Base-by-base conservation (phyloP, 2,888 invertebrate genomes). In the Thalpophila matura region DNA sequence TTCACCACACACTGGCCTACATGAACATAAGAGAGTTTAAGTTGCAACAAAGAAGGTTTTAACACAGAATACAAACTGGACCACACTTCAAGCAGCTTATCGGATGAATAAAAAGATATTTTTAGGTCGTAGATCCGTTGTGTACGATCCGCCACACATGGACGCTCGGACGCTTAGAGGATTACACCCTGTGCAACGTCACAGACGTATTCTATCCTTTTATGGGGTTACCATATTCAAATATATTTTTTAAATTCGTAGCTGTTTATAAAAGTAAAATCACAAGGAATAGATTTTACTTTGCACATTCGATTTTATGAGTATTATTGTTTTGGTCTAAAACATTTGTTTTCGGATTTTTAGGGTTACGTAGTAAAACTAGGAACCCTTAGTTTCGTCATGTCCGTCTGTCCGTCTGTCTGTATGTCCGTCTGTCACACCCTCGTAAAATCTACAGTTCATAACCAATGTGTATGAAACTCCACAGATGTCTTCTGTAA, bases 71-170 rank as follows among this genome's bases (percentile, higher is more conserved):
- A 59, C 56, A 64, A 51, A 69, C 66, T 64, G 57, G 45, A 42
- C 58, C 56, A 74, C 35, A 31, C 43, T 51, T 66, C 62, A 79
- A 79, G 63, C 64, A 56, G 80, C 80, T 79, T 80, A 77, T 77
- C 45, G 78, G 45, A 56, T 64, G 75, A 72, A 78, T 77, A 65
- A 72, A 72, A 77, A 47, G 3, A 55, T 78, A 77, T 77, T 80
- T 78, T 68, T 68, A 80, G 74, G 77, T 79, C 59, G 72, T 54
- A 61, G 53, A 67, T 72, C 71, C 63, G 64, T 79, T 71, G 62
- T 79, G 50, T 64, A 31, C 63, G 76, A 75, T 65, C 66, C 46
- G 42, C 37, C 43, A 49, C 58, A 63, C 55, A 66, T 59, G 64
- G 64, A 42, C 51, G 57, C 60, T 61, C 16, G 66, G 75, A 63